A percentile compares a stretch with the other conserved stretches of the same genome.
These are phyloP conservation scores for Linepithema humile DNA, from an alignment of 1,140 invertebrate genomes.

Conservation along the genomic window DNA sequence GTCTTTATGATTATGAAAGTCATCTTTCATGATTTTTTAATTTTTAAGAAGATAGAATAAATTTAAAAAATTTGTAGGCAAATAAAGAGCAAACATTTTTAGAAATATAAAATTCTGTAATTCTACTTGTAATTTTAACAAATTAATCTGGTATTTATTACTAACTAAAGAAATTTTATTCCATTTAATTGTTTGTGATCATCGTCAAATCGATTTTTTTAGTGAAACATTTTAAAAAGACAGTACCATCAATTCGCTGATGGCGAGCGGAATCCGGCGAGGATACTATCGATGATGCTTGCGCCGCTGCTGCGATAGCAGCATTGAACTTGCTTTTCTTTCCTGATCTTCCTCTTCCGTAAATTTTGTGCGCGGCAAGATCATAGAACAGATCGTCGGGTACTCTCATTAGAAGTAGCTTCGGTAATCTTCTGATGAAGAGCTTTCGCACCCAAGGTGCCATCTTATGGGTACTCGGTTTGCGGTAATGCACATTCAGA, in stretches of 20 bases:
- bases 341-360: conserved; percentile 84
- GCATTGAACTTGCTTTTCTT: conserved; percentile 89
- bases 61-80: no score
- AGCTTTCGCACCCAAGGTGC: conserved; percentile 94
- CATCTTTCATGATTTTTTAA: no score
- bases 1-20: no score
- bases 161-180: no score
- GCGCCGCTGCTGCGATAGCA: conserved; percentile 87
- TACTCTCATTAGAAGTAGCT: conserved; percentile 93
- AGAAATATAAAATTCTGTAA: neutral
- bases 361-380: conserved; percentile 91
- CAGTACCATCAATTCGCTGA: conserved; percentile 83
- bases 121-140: neutral
- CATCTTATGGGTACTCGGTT: conserved; percentile 99
- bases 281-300: conserved; percentile 89
- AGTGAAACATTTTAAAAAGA: neutral
- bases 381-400: conserved; percentile 92
- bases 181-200: no score
- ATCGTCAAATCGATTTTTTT: neutral
- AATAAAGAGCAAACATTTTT: no score
- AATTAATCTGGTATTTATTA: neutral
- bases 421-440: conserved; percentile 94
- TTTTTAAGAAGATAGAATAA: no score
- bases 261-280: conserved; percentile 90
- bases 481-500: conserved; percentile 99